A percentile compares a stretch with the other conserved stretches of the same genome.
phyloP scores from a whole-genome alignment of 2,888 invertebrate genomes.

The Scrobipalpa costella region DNA sequence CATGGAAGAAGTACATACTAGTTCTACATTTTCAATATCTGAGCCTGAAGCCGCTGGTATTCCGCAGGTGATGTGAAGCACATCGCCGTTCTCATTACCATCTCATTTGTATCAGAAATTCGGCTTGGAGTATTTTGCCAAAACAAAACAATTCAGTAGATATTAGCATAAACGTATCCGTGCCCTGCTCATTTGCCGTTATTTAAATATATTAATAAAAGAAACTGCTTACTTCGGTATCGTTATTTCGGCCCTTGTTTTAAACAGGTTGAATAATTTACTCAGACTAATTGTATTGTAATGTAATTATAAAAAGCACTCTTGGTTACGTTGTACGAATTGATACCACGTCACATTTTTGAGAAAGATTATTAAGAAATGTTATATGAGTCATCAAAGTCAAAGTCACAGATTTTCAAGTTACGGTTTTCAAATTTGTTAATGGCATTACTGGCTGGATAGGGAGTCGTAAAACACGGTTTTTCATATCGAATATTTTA shows the following conservation, averaged over 20 bases:
- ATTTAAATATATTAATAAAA: constrained; percentile 9
- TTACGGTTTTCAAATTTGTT: too few species aligned
- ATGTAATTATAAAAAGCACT: too few species aligned
- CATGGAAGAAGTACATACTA: too few species aligned
- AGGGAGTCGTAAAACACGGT: too few species aligned
- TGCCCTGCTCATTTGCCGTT: not conserved
- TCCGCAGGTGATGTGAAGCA: constrained; percentile 46
- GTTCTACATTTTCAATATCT: not conserved
- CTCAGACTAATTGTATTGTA: too few species aligned
- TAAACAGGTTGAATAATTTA: not conserved
- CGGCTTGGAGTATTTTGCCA: constrained; percentile 15
- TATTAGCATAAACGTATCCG: constrained; percentile 10
- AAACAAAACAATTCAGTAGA: constrained; percentile 19
- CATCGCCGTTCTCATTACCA: constrained; percentile 53
- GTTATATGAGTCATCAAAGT: too few species aligned
- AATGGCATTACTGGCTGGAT: too few species aligned
- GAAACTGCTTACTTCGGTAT: not conserved
- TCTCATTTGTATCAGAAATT: constrained; percentile 44
- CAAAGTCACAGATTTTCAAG: too few species aligned
- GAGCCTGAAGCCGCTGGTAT: constrained; percentile 37
- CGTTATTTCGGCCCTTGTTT: not conserved
- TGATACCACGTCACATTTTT: too few species aligned
- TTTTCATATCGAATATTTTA: too few species aligned
- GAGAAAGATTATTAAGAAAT: too few species aligned
- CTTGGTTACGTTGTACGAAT: too few species aligned